A percentile compares a stretch with the other conserved stretches of the same genome.
Conservation (phyloP, 2,797 vertebrate genomes). For the Anas capensis region DNA sequence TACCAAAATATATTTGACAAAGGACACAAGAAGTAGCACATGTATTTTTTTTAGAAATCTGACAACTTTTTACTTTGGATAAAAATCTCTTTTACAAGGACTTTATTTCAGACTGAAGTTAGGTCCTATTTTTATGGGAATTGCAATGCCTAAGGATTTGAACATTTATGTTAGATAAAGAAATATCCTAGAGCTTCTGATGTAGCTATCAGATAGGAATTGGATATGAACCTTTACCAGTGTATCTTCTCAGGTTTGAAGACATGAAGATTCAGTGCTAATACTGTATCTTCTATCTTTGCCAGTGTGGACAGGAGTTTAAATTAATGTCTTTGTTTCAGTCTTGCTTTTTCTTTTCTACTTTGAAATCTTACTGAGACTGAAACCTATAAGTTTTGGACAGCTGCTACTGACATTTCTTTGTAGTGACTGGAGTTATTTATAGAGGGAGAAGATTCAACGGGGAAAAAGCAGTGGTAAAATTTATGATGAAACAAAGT, state of each 20-base stretch:
- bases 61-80: background rate
- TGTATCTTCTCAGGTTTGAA: background rate
- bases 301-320: background rate
- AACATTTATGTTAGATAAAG: background rate
- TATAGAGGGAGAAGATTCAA: background rate
- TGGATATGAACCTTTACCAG: background rate
- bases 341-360: background rate
- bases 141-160: background rate
- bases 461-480: background rate
- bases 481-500: background rate
- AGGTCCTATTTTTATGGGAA: background rate
- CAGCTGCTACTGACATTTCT: background rate
- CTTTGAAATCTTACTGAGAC: background rate
- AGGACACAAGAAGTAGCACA: background rate
- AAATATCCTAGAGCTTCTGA: background rate
- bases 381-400: background rate
- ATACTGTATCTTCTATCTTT: background rate
- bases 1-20: background rate
- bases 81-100: background rate
- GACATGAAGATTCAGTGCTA: background rate
- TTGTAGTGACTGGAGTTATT: background rate
- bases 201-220: background rate
- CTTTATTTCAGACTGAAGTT: background rate
- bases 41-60: background rate
- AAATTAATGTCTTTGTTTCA: background rate